A percentile compares a stretch with the other conserved stretches of the same genome.
These are phyloP conservation scores for Carterocephalus palaemon DNA, from an alignment of 2,888 invertebrate genomes.

Conservation along the genomic window DNA sequence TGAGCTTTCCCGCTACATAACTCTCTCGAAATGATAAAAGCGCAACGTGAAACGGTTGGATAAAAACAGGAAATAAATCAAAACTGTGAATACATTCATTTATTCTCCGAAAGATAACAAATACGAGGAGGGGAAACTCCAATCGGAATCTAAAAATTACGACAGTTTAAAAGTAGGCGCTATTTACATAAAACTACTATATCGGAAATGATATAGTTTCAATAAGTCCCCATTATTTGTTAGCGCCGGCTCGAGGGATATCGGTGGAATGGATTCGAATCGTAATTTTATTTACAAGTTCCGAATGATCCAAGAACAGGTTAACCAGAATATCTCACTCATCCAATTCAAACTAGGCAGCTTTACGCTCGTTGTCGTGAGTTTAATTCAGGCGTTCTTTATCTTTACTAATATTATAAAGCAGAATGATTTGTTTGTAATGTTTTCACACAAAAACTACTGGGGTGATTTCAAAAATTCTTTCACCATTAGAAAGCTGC, in stretches of 20 bases:
- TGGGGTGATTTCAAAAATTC: too few relatives aligned
- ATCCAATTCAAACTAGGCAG: too few relatives aligned
- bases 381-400: too few relatives aligned
- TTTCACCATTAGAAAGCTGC: too few relatives aligned
- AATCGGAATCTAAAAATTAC: constrained; percentile 78
- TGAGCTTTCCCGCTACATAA: not conserved
- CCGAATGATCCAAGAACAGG: not conserved
- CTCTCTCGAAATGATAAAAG: constrained; percentile 7
- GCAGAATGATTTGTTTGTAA: too few relatives aligned
- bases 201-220: constrained; percentile 67
- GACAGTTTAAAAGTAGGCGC: constrained; percentile 77
- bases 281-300: constrained; percentile 21
- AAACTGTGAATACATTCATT: constrained; percentile 67
- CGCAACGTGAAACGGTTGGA: constrained; percentile 28
- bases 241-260: constrained; percentile 32
- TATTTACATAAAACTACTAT: constrained; percentile 77
- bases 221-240: constrained; percentile 54
- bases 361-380: too few relatives aligned
- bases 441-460: too few relatives aligned
- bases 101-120: constrained; percentile 68
- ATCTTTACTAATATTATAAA: too few relatives aligned
- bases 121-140: constrained; percentile 65
- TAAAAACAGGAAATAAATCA: constrained; percentile 66
- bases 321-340: too few relatives aligned
- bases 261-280: constrained; percentile 29